These are phyloP conservation scores for Eremobia ochroleuca DNA, from an alignment of 2,888 invertebrate species.

Conservation along the genomic window DNA sequence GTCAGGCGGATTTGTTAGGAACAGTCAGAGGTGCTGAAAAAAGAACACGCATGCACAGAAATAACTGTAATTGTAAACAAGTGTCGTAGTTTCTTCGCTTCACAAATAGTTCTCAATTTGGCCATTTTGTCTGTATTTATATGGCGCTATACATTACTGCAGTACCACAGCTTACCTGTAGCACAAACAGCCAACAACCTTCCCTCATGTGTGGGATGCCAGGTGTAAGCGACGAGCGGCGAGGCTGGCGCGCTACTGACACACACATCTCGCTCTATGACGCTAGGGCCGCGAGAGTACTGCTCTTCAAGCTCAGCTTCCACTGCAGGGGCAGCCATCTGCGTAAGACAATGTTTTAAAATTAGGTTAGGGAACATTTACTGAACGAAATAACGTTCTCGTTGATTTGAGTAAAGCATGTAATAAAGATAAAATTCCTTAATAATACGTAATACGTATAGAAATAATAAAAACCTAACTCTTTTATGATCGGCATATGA, in stretches of 20 bases:
- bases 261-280: constrained; percentile 80
- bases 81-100: background rate
- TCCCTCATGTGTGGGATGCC: constrained; percentile 96
- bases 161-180: constrained; percentile 59
- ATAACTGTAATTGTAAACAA: background rate
- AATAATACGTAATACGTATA: too few species aligned
- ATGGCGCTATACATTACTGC: too few species aligned
- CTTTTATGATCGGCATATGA: background rate
- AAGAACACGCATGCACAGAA: background rate
- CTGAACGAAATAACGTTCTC: background rate
- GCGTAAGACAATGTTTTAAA: background rate
- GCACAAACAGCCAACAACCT: constrained; percentile 93
- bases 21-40: background rate
- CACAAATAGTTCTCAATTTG: background rate
- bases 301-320: constrained; percentile 78
- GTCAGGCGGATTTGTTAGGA: background rate
- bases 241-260: constrained; percentile 79
- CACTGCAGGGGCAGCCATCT: constrained; percentile 72
- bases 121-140: background rate
- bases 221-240: constrained; percentile 94
- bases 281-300: constrained; percentile 74
- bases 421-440: background rate
- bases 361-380: background rate
- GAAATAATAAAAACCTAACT: background rate
- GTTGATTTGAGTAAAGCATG: background rate